phyloP scores from a whole-genome alignment of 1,140 invertebrate species.

The Pseudachorutes palmiensis region DNA sequence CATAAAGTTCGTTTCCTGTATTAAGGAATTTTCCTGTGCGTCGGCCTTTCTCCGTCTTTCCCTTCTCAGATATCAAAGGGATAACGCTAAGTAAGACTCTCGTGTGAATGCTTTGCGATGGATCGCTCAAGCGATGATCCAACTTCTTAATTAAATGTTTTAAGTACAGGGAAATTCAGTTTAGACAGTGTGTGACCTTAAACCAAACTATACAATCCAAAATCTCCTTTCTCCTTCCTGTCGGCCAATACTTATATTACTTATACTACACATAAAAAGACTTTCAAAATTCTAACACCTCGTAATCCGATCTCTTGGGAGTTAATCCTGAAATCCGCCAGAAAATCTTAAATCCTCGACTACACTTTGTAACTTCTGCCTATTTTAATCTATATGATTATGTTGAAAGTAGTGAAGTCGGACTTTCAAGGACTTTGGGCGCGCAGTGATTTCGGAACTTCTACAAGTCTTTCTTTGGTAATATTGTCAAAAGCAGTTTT shows the following conservation, averaged over 20 bases:
- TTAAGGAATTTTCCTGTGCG: neutral
- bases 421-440: neutral
- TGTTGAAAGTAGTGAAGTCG: too few relatives aligned
- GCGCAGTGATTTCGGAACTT: neutral
- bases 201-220: neutral
- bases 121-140: neutral
- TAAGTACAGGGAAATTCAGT: neutral
- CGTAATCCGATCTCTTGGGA: neutral
- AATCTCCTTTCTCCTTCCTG: neutral
- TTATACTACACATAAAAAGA: neutral
- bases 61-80: too few relatives aligned
- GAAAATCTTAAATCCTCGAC: neutral
- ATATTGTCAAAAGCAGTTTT: conserved; percentile 4
- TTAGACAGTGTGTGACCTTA: neutral
- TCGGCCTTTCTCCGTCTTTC: too few relatives aligned
- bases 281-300: neutral
- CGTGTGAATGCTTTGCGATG: neutral
- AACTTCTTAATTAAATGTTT: neutral
- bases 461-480: conserved; percentile 6
- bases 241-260: neutral
- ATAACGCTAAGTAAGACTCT: neutral
- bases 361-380: neutral
- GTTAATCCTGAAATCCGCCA: neutral
- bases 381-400: neutral
- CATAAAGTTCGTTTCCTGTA: neutral